Evolutionary conservation across 1,140 invertebrate species (phyloP), one percentile per base, ranked within the genome.

Genomic region (Hyphantria cunea): DNA sequence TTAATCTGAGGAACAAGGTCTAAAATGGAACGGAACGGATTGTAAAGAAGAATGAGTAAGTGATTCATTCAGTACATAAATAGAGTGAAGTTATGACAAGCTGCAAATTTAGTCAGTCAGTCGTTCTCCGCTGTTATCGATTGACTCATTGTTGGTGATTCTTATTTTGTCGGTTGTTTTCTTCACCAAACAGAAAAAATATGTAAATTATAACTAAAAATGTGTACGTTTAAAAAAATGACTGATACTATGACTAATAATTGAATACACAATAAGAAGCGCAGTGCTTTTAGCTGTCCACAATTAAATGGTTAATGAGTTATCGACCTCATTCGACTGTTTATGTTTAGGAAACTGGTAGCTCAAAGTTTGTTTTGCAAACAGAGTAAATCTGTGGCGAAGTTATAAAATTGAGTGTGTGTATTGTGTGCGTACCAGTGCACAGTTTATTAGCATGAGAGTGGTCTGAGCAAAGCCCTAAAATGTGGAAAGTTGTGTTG

Each of bases 341-440:
- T 78, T 82, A 73, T 82, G 71, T 80, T 78, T 76, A 78, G 58
- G 70, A 69, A 70, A 76, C 68, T 74, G 76, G 76, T 85, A 84
- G 78, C 74, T 81, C 63, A 47, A 73, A 72, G 80, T 86, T 88
- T 84, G 79, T 88, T 84, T 88, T 80, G 82, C 80, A 85, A 88
- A 86, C 76, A 83, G 51, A 79, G 66, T 39, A 39, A 77, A 76
- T 63, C 64, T 5, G 17, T 25, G 5, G 5, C 17, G 5, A 25
- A 49, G 53, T 42, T 58, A 56, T 39, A 55, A 63, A 25, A 68
- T 63, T 68, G 50, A 55, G 51, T 48, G 49, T 17, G 49, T 25
- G 33, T 31, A 9, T n/a, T 37, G 9, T 60, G 56, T 10, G 54
- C 15, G 52, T 11, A n/a, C 51, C 49, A n/a, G 55, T 32, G 25